Conservation (phyloP, 2,113 vertebrate genomes). For the Rallus limicola region DNA sequence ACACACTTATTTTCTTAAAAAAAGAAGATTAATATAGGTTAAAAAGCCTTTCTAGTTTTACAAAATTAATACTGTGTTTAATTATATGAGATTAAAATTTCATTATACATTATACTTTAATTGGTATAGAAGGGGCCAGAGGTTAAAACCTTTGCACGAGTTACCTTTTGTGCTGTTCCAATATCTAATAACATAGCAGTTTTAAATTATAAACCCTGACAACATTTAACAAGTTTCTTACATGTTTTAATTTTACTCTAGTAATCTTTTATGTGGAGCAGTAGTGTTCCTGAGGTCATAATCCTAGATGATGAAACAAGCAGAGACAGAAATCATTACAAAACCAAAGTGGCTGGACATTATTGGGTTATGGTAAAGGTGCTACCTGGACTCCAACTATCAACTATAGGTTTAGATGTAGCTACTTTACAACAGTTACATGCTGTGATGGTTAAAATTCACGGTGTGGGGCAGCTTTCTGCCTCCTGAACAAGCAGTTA, state of each 20-base stretch:
- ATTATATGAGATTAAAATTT: slow-evolving; percentile 74
- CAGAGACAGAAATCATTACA: slow-evolving; percentile 21
- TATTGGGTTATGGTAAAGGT: not conserved
- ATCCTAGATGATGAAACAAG: slow-evolving; percentile 44
- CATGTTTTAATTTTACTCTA: slow-evolving; percentile 69
- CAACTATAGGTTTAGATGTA: not conserved
- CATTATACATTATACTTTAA: slow-evolving; percentile 59
- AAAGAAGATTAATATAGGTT: slow-evolving; percentile 61
- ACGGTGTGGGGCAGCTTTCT: not conserved
- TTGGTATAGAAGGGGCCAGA: slow-evolving; percentile 51
- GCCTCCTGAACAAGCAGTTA: not conserved
- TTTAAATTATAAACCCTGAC: slow-evolving; percentile 63
- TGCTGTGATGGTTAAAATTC: not conserved
- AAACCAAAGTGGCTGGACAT: not conserved
- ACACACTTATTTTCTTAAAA: slow-evolving; percentile 58
- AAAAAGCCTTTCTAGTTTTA: slow-evolving; percentile 68
- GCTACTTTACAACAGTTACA: not conserved
- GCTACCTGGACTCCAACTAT: not conserved
- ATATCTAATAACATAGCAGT: slow-evolving; percentile 61
- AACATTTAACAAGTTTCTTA: slow-evolving; percentile 65
- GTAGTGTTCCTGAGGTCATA: slow-evolving; percentile 18
- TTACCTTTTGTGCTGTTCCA: slow-evolving; percentile 56
- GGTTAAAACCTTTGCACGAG: slow-evolving; percentile 45
- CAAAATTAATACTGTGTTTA: slow-evolving; percentile 70
- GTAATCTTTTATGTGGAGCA: slow-evolving; percentile 58